These are phyloP conservation scores for Pangasius sanitwongsei DNA, from an alignment of 2,797 vertebrate genomes.

Conservation along the genomic window DNA sequence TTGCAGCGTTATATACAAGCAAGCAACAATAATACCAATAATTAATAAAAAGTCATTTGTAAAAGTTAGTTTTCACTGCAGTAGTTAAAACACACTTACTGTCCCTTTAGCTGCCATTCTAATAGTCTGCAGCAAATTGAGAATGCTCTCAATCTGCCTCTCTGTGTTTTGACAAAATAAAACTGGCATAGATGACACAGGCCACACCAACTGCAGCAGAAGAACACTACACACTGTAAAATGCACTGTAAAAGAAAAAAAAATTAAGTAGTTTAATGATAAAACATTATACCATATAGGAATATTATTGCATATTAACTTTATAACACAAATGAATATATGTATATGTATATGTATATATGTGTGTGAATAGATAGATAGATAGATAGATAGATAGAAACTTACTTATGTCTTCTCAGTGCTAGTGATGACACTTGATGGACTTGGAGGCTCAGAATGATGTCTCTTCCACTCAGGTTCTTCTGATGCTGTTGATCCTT, in stretches of 20 bases:
- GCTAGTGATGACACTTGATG: neutral
- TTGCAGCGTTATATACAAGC: neutral
- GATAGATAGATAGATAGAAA: neutral
- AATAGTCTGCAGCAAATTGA: conserved; percentile 6
- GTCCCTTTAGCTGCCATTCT: neutral
- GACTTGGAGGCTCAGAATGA: neutral
- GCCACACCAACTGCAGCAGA: neutral
- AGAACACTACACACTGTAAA: neutral
- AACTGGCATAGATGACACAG: neutral
- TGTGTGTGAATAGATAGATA: neutral
- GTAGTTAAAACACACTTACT: conserved; percentile 11
- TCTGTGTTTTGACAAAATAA: conserved; percentile 20
- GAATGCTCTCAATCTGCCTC: conserved; percentile 33
- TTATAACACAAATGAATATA: neutral
- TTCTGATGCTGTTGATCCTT: neutral
- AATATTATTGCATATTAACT: neutral
- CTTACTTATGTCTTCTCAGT: conserved; percentile 45
- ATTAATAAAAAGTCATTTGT: neutral
- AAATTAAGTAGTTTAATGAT: neutral
- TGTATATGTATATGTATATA: neutral
- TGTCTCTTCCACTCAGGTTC: neutral
- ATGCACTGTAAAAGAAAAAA: conserved; percentile 16
- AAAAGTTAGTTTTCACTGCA: neutral
- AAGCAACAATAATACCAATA: neutral
- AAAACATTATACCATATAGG: neutral